phyloP scores from a whole-genome alignment of 2,888 invertebrate genomes.

The Andrena bucephala region DNA sequence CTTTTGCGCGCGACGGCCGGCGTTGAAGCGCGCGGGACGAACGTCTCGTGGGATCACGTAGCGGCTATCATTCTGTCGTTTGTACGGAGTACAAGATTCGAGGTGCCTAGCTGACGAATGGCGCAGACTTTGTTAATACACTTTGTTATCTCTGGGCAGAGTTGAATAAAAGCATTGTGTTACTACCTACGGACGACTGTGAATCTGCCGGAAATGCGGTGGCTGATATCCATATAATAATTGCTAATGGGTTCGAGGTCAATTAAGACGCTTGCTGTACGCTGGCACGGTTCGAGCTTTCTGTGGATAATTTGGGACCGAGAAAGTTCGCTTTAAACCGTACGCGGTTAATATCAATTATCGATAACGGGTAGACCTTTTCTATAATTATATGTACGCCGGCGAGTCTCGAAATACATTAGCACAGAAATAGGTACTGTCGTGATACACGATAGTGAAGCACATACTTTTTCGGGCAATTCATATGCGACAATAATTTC shows the following conservation, averaged over 20 bases:
- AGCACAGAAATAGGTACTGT: neutral
- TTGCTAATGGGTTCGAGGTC: neutral
- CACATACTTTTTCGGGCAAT: neutral
- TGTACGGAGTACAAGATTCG: slow-evolving; percentile 10
- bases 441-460: neutral
- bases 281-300: neutral
- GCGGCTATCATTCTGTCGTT: neutral
- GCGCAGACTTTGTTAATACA: slow-evolving; percentile 37
- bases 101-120: slow-evolving; percentile 14
- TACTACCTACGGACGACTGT: slow-evolving; percentile 10
- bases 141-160: slow-evolving; percentile 20
- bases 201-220: neutral
- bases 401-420: slow-evolving; percentile 23
- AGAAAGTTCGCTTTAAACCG: slow-evolving; percentile 5
- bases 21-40: neutral
- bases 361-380: slow-evolving; percentile 45
- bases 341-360: slow-evolving; percentile 40
- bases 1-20: neutral
- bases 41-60: slow-evolving; percentile 3
- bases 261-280: neutral
- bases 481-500: neutral
- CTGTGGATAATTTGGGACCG: slow-evolving; percentile 9
- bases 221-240: neutral
- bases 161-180: slow-evolving; percentile 26
- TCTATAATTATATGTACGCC: slow-evolving; percentile 36